These are phyloP conservation scores for Drosophila austrosaltans DNA, from an alignment of 2,888 invertebrate genomes.

Conservation along the genomic window DNA sequence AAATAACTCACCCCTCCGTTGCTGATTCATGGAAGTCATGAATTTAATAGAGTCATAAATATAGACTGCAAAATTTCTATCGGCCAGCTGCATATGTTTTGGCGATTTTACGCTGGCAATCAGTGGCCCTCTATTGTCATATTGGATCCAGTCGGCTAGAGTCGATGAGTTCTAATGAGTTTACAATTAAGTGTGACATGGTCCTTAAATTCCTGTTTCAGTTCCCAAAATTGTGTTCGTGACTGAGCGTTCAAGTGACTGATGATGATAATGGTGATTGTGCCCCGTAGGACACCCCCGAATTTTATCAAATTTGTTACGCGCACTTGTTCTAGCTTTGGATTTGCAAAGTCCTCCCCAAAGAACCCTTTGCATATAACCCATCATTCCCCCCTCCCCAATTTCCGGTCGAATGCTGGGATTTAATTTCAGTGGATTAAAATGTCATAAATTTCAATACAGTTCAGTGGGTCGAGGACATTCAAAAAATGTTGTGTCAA, in stretches of 20 bases:
- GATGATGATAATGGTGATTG: neutral
- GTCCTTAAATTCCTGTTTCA: constrained; percentile 18
- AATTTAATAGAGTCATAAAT: constrained; percentile 76
- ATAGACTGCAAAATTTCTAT: constrained; percentile 52
- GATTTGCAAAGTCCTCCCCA: neutral
- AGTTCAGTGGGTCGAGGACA: constrained; percentile 55
- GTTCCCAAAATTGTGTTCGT: neutral
- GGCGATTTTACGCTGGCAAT: constrained; percentile 63
- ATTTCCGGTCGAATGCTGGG: constrained; percentile 62
- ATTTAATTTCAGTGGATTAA: constrained; percentile 73
- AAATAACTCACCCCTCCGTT: constrained; percentile 32
- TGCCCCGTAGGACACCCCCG: constrained; percentile 26
- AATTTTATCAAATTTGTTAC: constrained; percentile 49
- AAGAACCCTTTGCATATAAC: constrained; percentile 29
- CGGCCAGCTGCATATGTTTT: constrained; percentile 66
- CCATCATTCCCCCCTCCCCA: neutral
- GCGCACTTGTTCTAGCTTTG: constrained; percentile 41
- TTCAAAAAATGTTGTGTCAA: constrained; percentile 25
- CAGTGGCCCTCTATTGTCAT: constrained; percentile 51
- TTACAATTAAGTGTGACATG: constrained; percentile 75
- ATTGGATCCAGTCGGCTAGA: constrained; percentile 50
- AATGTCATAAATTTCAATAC: constrained; percentile 69
- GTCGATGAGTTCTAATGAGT: constrained; percentile 61
- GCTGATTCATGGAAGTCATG: constrained; percentile 25
- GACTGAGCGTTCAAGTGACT: neutral